Percentiles rank a stretch among this genome's conserved stretches.
Evolutionary conservation across 2,888 invertebrate genomes (phyloP).

Genomic region (Pachydiplax longipennis): DNA sequence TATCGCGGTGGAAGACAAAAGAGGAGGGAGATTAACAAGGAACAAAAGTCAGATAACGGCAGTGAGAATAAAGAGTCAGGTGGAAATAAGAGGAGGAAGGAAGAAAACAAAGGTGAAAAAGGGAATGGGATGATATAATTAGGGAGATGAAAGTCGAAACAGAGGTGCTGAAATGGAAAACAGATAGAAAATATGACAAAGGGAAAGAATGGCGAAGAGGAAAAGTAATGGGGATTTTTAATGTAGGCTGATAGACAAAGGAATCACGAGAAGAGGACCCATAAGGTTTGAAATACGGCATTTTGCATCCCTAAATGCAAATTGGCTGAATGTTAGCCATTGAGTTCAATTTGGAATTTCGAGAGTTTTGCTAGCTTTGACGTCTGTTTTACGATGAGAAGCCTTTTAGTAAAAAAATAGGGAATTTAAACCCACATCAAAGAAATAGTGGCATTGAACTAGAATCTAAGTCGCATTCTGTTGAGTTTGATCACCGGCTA

Average conservation of each 20-base stretch:
- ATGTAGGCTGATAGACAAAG: neutral
- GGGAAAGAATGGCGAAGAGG: neutral
- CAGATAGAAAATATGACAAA: neutral
- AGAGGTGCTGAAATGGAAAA: no score
- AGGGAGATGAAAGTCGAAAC: neutral
- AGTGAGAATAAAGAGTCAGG: neutral
- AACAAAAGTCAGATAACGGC: neutral
- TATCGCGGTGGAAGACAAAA: neutral
- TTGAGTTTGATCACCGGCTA: no score
- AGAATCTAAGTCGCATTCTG: no score
- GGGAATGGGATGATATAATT: neutral
- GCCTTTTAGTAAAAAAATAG: no score
- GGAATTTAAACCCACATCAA: no score
- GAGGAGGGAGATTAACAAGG: neutral
- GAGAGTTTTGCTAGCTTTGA: no score
- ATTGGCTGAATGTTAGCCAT: no score
- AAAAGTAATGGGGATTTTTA: neutral
- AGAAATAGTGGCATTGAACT: no score
- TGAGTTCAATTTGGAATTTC: no score
- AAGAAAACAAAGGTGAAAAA: neutral
- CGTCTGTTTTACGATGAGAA: no score
- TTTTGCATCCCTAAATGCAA: no score
- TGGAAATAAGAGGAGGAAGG: neutral
- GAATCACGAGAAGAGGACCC: neutral
- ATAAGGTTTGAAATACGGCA: no score